Base-by-base conservation (phyloP, 1,140 invertebrate species). In the Lucilia sericata region DNA sequence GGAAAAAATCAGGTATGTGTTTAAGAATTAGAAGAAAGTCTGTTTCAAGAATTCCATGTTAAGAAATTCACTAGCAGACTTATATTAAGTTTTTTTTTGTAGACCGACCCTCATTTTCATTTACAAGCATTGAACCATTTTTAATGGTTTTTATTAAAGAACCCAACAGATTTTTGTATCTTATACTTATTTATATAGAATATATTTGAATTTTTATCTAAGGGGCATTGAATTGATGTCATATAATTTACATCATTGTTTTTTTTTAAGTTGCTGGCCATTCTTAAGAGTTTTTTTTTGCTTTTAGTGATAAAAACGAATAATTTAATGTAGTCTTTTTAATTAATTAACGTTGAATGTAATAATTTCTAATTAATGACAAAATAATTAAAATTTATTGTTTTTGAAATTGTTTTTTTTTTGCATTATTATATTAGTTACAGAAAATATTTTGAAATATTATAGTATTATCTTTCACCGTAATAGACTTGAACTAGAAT, bases 31-130 rank as follows among this genome's bases (percentile, higher is more conserved):
- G 10, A 5, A 70, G 65, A 70, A 70, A 19, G 42, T 25, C n/a
- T 49, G 42, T 2, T 19, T 19, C 8, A 19, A n/a, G 42, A 51
- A 49, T 49, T 80, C 42, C 42, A 49, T 49, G 21, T 9, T 49
- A 21, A 21, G 42, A 51, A 47, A 49, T 80, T 80, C 75, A 80
- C 19, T 51, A 80, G 51, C 47, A 80, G 76, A 51, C 42, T 7
- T n/a, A 80, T 80, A 51, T 9, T 25, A 42, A 42, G 17, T 12
- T n/a, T 12, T 42, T 2, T 47, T 80, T 49, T 4, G 36, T 80
- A 36, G 13, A 25, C n/a, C n/a, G 47, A 49, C 42, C 76, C 65
- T 70, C 19, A 25, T 60, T 17, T 42, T 42, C 2, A n/a, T 60
- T 19, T 70, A 21, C n/a, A 19, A 5, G 2, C 42, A 70, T 19